Percentiles rank a stretch among this genome's conserved stretches.
Evolutionary conservation across 2,797 vertebrate species (phyloP).

Genomic region (Danionella dracula): DNA sequence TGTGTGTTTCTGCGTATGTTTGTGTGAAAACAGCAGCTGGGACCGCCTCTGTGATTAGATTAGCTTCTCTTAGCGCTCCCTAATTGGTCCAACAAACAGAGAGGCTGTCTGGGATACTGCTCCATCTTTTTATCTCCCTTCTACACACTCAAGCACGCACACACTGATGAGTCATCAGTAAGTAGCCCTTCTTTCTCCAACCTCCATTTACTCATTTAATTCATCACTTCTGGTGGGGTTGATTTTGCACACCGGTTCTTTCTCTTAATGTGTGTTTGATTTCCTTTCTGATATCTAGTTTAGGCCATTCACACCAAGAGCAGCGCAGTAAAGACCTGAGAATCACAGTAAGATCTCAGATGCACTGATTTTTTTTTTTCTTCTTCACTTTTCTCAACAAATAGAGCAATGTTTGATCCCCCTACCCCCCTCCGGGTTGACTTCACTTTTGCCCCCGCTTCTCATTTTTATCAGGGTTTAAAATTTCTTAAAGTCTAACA

Average conservation of each 20-base stretch:
- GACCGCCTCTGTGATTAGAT: slow-evolving; percentile 46
- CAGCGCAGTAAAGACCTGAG: not conserved
- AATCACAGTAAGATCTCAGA: not conserved
- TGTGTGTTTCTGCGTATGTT: too few relatives aligned
- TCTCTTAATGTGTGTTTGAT: not conserved
- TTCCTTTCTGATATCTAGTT: not conserved
- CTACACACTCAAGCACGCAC: not conserved
- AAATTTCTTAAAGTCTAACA: too few relatives aligned
- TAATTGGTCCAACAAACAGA: slow-evolving; percentile 50
- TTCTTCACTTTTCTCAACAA: not conserved
- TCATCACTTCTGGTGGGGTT: slow-evolving; percentile 22
- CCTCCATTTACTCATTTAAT: slow-evolving; percentile 20
- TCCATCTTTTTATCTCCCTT: slow-evolving; percentile 11
- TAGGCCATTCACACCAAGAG: not conserved
- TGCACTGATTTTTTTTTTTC: not conserved
- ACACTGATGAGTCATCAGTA: slow-evolving; percentile 31
- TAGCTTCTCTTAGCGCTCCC: slow-evolving; percentile 42
- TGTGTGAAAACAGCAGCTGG: slow-evolving; percentile 29
- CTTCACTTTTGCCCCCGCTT: too few relatives aligned
- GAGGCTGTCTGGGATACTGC: slow-evolving; percentile 38
- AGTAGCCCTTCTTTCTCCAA: slow-evolving; percentile 10
- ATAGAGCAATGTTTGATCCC: not conserved
- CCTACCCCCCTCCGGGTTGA: too few relatives aligned
- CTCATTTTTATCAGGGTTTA: too few relatives aligned
- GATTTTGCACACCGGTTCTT: not conserved